phyloP scores from a whole-genome alignment of 2,888 invertebrate genomes.

The Palloptera scutellata region DNA sequence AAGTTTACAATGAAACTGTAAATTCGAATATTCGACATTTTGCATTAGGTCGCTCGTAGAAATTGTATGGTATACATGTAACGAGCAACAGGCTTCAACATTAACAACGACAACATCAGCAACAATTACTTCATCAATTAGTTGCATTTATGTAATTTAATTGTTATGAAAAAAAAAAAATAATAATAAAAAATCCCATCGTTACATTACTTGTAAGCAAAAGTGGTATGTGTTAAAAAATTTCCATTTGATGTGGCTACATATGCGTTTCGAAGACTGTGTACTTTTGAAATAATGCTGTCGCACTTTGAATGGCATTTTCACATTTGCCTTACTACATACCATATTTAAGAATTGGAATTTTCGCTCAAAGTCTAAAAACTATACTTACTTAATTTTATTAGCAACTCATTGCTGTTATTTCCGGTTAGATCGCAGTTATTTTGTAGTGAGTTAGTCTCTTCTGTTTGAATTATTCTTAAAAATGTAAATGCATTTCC shows the following conservation, averaged over 20 bases:
- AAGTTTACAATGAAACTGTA: not conserved
- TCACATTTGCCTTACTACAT: too few relatives aligned
- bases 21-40: not conserved
- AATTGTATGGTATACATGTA: not conserved
- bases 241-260: not conserved
- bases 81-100: slow-evolving; percentile 35
- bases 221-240: not conserved
- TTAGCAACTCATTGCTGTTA: too few relatives aligned
- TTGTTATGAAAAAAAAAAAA: too few relatives aligned
- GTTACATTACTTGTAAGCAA: not conserved
- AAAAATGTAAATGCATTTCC: not conserved
- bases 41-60: not conserved
- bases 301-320: too few relatives aligned
- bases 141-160: too few relatives aligned
- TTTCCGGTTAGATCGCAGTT: slow-evolving; percentile 16
- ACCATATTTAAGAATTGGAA: too few relatives aligned
- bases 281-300: too few relatives aligned
- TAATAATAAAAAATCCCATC: slow-evolving; percentile 19
- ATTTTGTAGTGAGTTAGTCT: not conserved
- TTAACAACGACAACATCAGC: slow-evolving; percentile 11
- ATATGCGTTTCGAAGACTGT: not conserved
- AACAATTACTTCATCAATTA: too few relatives aligned
- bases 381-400: too few relatives aligned
- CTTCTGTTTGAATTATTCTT: not conserved
- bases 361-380: too few relatives aligned